Percentiles rank a stretch among this genome's conserved stretches.
These are phyloP conservation scores for Dorcus parallelipipedus DNA, from an alignment of 2,888 invertebrate genomes.

Conservation along the genomic window DNA sequence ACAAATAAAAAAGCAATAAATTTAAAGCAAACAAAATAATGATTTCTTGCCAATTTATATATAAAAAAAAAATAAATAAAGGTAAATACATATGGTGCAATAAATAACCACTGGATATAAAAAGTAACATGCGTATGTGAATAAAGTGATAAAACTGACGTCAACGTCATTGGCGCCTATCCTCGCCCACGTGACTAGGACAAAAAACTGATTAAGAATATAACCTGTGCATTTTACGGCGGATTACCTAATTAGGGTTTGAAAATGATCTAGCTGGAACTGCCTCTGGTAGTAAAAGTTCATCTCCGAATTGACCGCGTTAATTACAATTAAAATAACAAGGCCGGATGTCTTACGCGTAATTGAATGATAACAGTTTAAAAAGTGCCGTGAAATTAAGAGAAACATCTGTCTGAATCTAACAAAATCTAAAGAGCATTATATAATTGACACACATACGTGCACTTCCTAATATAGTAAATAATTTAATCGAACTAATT, in stretches of 20 bases:
- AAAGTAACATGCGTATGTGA: conserved; percentile 5
- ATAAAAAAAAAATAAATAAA: no score
- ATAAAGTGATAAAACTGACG: conserved; percentile 40
- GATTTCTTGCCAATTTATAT: no score
- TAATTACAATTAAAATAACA: conserved; percentile 27
- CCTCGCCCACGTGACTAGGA: conserved; percentile 31
- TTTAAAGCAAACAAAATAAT: no score
- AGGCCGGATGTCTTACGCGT: conserved; percentile 31
- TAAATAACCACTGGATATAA: no score
- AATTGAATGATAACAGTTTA: conserved; percentile 30
- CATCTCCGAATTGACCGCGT: conserved; percentile 14
- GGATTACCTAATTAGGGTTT: conserved; percentile 23
- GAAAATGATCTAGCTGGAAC: conserved; percentile 18
- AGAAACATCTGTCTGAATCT: neutral
- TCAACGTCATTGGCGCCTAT: conserved; percentile 41
- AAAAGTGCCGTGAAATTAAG: conserved; percentile 14
- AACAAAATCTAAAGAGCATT: no score
- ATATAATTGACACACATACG: no score
- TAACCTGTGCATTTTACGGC: conserved; percentile 26
- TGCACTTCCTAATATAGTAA: no score
- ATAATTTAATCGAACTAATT: no score
- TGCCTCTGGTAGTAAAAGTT: neutral
- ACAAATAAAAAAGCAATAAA: no score
- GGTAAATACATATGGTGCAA: no score
- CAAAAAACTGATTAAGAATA: conserved; percentile 29